Evolutionary conservation across 2,113 vertebrate species (phyloP), one percentile per base, ranked within the genome.

Genomic region (Apus apus): DNA sequence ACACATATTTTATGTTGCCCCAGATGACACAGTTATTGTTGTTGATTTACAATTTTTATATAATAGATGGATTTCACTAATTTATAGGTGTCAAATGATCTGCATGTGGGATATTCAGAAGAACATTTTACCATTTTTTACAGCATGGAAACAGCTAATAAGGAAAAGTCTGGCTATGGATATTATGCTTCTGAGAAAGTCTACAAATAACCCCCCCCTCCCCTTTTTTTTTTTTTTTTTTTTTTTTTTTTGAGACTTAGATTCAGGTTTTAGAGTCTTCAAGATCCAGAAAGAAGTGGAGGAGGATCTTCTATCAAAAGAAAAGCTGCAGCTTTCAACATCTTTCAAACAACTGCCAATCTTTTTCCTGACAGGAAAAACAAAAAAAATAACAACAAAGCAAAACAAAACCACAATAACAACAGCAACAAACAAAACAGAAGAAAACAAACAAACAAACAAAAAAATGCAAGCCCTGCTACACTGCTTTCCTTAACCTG

Each of bases 21-120:
- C 45, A 77, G 65, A 86, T 90, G 88, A 94, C 83, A 88, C 29
- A 66, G 34, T 83, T 94, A 83, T 83, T 6, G 1, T 43, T 67
- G 64, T 70, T 86, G 90, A 93, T 92, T 94, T 93, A 76, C 60
- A 80, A 54, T 66, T 83, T 8, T 83, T 93, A 74, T 66, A 86
- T 80, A 88, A 84, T 73, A 74, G 40, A 88, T 80, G 54, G 17
- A 46, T 84, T 85, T 93, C 79, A 81, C 46, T 95, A 93, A 93
- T 92, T 82, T 86, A 62, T 85, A 88, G 50, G 80, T 80, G 67
- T 32, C 88, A 86, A 90, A 76, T 86, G 17, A 27, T 54, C 38
- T 80, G 70, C 58, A 85, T 73, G 53, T 88, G 79, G 51, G 46
- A 66, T 25, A 92, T 68, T 85, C 86, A 85, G 56, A 64, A 43